phyloP scores from a whole-genome alignment of 2,797 vertebrate species.

The Malacoraja senta region DNA sequence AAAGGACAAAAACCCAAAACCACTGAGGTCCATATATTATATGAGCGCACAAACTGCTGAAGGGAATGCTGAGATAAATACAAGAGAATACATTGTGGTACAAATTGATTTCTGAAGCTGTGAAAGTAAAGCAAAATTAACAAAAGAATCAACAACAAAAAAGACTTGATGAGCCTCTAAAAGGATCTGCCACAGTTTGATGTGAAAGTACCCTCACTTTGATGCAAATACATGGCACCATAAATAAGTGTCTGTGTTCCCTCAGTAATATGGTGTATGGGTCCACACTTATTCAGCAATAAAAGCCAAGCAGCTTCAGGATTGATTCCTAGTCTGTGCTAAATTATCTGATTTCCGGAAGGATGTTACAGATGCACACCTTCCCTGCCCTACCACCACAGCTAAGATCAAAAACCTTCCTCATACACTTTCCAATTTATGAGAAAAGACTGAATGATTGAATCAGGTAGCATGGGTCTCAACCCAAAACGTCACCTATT shows the following conservation, averaged over 20 bases:
- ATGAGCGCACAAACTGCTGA: too few species aligned
- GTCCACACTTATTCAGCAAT: not conserved
- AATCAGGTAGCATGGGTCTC: not conserved
- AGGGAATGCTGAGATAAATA: too few species aligned
- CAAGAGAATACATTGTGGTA: too few species aligned
- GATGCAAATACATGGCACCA: not conserved
- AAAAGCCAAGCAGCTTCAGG: not conserved
- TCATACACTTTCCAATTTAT: not conserved
- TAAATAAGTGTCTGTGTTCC: not conserved
- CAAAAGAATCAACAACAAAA: not conserved
- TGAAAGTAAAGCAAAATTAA: not conserved
- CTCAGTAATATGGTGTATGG: not conserved
- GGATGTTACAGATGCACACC: not conserved
- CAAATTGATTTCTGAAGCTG: not conserved
- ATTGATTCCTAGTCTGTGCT: not conserved
- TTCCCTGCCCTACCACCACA: too few species aligned
- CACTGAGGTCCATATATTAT: too few species aligned
- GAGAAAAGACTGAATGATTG: not conserved
- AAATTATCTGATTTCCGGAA: not conserved
- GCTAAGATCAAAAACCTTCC: not conserved
- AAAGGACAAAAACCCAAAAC: too few species aligned
- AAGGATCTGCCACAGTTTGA: not conserved
- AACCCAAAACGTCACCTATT: too few species aligned
- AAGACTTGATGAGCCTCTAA: not conserved
- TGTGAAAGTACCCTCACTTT: not conserved